phyloP scores from a whole-genome alignment of 2,888 invertebrate genomes.

The Colostygia pectinataria region DNA sequence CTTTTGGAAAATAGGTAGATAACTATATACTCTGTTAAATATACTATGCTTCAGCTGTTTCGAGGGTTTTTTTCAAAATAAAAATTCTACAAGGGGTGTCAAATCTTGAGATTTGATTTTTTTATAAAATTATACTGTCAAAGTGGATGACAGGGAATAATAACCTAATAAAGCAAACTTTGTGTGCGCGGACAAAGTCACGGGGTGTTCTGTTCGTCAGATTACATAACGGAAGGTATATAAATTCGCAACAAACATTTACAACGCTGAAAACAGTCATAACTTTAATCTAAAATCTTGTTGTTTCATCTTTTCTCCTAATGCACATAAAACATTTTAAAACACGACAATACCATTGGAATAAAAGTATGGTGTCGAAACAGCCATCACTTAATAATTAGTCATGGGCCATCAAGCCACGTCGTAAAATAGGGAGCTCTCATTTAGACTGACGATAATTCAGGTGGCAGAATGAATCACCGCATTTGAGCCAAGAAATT shows the following conservation, averaged over 20 bases:
- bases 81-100: too few species aligned
- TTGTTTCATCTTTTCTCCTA: slow-evolving; percentile 10
- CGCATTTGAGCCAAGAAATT: slow-evolving; percentile 53
- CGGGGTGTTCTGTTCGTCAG: too few species aligned
- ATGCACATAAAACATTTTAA: slow-evolving; percentile 11
- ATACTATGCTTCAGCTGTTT: too few species aligned
- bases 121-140: too few species aligned
- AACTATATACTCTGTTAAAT: too few species aligned
- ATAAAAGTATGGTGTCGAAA: slow-evolving; percentile 35
- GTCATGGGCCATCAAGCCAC: slow-evolving; percentile 58
- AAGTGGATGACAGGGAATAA: too few species aligned
- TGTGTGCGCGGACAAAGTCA: too few species aligned
- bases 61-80: too few species aligned
- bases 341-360: slow-evolving; percentile 29
- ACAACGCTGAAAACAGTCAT: not conserved
- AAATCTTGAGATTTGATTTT: too few species aligned
- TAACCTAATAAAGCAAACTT: too few species aligned
- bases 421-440: slow-evolving; percentile 58
- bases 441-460: slow-evolving; percentile 56
- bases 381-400: slow-evolving; percentile 53
- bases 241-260: not conserved
- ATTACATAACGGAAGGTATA: too few species aligned
- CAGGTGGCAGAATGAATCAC: slow-evolving; percentile 60
- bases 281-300: not conserved
- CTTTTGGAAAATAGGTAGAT: too few species aligned